Percentiles rank a stretch among this genome's conserved stretches.
phyloP scores from a whole-genome alignment of 1,140 invertebrate species.

The Macrosteles quadrilineatus region DNA sequence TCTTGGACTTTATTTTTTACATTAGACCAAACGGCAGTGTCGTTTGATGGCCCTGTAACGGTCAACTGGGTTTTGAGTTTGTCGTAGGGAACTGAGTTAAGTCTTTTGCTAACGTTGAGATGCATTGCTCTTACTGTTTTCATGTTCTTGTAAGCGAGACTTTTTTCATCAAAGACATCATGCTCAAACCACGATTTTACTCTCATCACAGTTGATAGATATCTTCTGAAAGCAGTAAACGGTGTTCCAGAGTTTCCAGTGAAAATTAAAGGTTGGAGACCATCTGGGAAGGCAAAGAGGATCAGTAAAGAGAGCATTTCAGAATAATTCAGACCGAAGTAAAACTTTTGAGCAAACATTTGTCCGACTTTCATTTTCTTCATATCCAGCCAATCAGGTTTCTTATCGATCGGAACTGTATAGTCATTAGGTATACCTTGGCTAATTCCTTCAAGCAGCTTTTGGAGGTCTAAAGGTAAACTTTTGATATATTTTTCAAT shows the following conservation, averaged over 20 bases:
- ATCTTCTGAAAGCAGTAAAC: slow-evolving; percentile 69
- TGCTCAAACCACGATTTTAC: slow-evolving; percentile 56
- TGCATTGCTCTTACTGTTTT: slow-evolving; percentile 54
- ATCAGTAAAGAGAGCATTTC: slow-evolving; percentile 62
- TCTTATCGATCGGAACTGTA: slow-evolving; percentile 27
- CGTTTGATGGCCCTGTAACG: slow-evolving; percentile 23
- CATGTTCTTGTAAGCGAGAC: slow-evolving; percentile 51
- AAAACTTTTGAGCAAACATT: slow-evolving; percentile 60
- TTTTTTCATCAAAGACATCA: slow-evolving; percentile 52
- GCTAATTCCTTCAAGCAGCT: slow-evolving; percentile 1
- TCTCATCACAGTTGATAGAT: slow-evolving; percentile 56
- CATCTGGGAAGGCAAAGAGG: slow-evolving; percentile 61
- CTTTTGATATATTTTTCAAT: background rate
- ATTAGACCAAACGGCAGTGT: slow-evolving; percentile 40
- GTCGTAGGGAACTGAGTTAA: slow-evolving; percentile 39
- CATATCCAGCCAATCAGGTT: slow-evolving; percentile 37
- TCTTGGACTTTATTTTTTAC: slow-evolving; percentile 14
- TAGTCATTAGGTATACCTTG: slow-evolving; percentile 23
- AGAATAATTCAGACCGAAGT: slow-evolving; percentile 57
- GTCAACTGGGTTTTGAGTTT: slow-evolving; percentile 39
- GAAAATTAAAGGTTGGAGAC: slow-evolving; percentile 62
- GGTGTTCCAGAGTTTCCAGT: slow-evolving; percentile 63
- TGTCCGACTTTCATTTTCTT: slow-evolving; percentile 54
- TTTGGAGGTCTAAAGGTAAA: background rate
- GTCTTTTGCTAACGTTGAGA: slow-evolving; percentile 44